Conservation (phyloP, 2,113 vertebrate genomes). For the Grammomys surdaster region DNA sequence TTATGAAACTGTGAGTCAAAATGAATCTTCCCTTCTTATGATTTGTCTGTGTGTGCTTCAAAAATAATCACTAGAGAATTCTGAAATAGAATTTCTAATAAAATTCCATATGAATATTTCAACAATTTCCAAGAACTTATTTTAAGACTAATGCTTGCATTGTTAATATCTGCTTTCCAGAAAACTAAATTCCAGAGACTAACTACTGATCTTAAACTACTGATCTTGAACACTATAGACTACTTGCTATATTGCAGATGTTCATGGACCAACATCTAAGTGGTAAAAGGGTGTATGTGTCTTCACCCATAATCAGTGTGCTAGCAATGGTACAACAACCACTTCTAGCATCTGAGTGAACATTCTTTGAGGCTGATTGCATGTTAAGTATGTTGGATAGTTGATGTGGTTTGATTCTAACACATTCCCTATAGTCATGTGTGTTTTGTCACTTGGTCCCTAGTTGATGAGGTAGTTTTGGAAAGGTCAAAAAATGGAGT, state of each 20-base stretch:
- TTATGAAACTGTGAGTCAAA: neutral
- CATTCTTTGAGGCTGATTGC: neutral
- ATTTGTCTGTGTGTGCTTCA: neutral
- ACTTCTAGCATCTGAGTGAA: neutral
- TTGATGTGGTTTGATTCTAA: neutral
- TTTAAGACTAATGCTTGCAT: neutral
- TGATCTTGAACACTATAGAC: neutral
- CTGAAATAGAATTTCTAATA: neutral
- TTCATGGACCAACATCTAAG: neutral
- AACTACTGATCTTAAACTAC: neutral
- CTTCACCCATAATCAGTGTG: neutral
- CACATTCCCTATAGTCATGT: neutral
- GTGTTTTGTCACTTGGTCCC: neutral
- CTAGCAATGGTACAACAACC: neutral
- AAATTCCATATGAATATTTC: neutral
- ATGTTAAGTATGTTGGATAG: neutral
- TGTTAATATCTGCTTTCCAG: neutral
- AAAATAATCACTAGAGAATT: neutral
- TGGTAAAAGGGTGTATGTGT: accelerated
- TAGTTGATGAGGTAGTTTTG: neutral
- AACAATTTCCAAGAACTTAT: neutral
- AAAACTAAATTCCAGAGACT: neutral
- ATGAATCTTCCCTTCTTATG: neutral
- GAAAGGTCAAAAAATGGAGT: too few relatives aligned
- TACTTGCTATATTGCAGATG: neutral